Conservation (phyloP, 2,888 invertebrate genomes). For the Eupeodes luniger region DNA sequence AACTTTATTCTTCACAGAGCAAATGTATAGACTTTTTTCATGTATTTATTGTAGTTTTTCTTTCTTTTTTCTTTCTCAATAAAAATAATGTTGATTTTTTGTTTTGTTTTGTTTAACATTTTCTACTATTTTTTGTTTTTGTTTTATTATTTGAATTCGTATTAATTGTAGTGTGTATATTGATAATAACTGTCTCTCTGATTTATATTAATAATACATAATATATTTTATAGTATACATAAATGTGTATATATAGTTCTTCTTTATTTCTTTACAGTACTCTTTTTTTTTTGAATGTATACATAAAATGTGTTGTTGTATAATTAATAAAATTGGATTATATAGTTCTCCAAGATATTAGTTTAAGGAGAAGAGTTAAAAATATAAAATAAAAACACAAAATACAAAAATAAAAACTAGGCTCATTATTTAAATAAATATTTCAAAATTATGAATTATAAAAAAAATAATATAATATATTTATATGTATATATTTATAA, state of each 20-base stretch:
- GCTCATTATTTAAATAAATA: slow-evolving; percentile 57
- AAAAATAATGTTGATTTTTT: slow-evolving; percentile 57
- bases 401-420: slow-evolving; percentile 23
- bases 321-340: slow-evolving; percentile 12
- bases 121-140: slow-evolving; percentile 25
- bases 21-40: slow-evolving; percentile 62
- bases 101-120: slow-evolving; percentile 31
- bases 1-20: slow-evolving; percentile 72
- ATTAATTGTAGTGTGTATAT: slow-evolving; percentile 56
- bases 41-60: slow-evolving; percentile 33
- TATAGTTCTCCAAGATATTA: slow-evolving; percentile 28
- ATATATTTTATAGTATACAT: slow-evolving; percentile 42
- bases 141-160: slow-evolving; percentile 18
- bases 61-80: slow-evolving; percentile 48
- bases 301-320: slow-evolving; percentile 68
- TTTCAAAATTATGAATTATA: slow-evolving; percentile 33
- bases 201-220: slow-evolving; percentile 33
- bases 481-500: no score
- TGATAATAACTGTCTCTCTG: slow-evolving; percentile 61
- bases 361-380: slow-evolving; percentile 22
- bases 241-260: slow-evolving; percentile 59
- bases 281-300: slow-evolving; percentile 48
- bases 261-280: slow-evolving; percentile 43
- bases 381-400: slow-evolving; percentile 14
- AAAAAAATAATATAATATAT: slow-evolving; percentile 11